Conservation (phyloP, 2,113 vertebrate genomes). For the Pedetes capensis region DNA sequence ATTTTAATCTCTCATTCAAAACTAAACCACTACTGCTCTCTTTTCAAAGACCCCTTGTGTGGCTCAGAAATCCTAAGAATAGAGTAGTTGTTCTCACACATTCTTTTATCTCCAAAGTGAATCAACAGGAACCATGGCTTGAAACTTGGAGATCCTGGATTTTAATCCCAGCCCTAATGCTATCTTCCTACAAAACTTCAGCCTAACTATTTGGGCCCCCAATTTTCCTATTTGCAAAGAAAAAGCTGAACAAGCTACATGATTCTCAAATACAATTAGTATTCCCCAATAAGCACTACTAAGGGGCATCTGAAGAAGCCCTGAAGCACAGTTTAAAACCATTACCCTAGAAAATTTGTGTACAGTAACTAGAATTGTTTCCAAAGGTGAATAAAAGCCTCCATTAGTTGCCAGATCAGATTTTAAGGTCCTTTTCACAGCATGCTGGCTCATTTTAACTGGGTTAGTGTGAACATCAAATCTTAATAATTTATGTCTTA, state of each 20-base stretch:
- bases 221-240: neutral
- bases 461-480: neutral
- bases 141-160: neutral
- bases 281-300: neutral
- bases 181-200: neutral
- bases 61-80: neutral
- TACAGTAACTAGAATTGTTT: neutral
- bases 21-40: neutral
- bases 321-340: neutral
- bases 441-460: neutral
- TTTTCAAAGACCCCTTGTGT: constrained; percentile 13
- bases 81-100: neutral
- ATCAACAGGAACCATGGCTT: neutral
- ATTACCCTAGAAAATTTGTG: neutral
- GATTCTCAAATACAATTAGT: neutral
- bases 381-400: neutral
- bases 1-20: constrained; percentile 17
- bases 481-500: constrained; percentile 12
- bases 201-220: neutral
- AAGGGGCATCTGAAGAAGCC: neutral
- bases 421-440: neutral
- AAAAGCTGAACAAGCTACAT: neutral
- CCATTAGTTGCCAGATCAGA: neutral
- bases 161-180: neutral
- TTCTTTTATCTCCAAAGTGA: neutral